These are phyloP conservation scores for Dendrocincla tyrannina DNA, from an alignment of 2,797 vertebrate genomes.

Conservation along the genomic window DNA sequence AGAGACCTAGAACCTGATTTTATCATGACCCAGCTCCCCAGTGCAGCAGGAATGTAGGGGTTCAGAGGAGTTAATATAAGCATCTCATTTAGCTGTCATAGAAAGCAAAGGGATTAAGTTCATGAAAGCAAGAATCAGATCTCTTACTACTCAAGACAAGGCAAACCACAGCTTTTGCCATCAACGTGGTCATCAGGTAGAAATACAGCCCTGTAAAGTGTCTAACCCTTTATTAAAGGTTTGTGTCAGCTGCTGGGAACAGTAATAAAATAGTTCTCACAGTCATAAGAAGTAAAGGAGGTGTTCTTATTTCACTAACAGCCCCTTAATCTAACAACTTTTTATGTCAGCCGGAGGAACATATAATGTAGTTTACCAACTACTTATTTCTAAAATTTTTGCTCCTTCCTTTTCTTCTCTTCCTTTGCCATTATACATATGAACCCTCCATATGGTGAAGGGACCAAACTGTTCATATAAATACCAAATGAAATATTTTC, in stretches of 20 bases:
- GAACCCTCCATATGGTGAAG: slow-evolving; percentile 48
- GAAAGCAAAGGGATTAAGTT: background rate
- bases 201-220: background rate
- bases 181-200: background rate
- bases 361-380: background rate
- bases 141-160: background rate
- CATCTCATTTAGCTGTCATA: background rate
- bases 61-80: background rate
- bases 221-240: background rate
- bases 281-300: background rate
- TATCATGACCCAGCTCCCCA: background rate
- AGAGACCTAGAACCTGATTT: background rate
- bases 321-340: slow-evolving; percentile 7
- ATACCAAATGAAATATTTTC: slow-evolving; percentile 60
- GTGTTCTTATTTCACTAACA: background rate
- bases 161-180: background rate
- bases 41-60: background rate
- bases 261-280: background rate
- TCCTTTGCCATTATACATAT: background rate
- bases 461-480: slow-evolving; percentile 36
- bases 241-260: background rate
- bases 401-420: background rate
- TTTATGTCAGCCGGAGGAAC: slow-evolving; percentile 27
- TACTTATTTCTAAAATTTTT: background rate
- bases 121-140: background rate